Evolutionary conservation across 2,888 invertebrate genomes (phyloP), one percentile per base, ranked within the genome.

Genomic region (Oscheius sp.): DNA sequence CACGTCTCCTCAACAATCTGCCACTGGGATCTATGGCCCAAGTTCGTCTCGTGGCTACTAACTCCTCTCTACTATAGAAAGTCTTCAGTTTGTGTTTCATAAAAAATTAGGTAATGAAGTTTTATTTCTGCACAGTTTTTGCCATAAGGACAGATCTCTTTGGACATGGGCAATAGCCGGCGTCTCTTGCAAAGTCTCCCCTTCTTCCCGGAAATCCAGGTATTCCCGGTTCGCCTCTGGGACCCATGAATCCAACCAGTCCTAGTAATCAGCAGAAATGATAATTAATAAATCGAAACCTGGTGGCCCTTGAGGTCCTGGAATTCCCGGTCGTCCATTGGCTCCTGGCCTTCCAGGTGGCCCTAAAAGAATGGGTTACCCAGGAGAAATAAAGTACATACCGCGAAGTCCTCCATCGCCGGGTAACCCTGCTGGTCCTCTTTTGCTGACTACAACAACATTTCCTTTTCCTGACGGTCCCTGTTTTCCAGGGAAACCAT

Each of bases 361-460:
- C 9, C 69, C 69, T 69, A 46, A 18, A 69, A 1, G 12, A 9
- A 49, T 49, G 3, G 16, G 3, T 49, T 49, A 49, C 3, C n/a
- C n/a, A 49, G 3, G 21, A 49, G 7, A 27, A 7, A 61, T 49
- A 21, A 7, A 53, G 12, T 9, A 23, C 12, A 1, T 29, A 69
- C 69, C 69, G 55, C 56, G 53, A 1, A 69, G 27, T 41, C 69
- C 69, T 1, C 56, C 69, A 35, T 69, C 69, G 43, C 69, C 69
- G 7, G 53, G 29, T 13, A 56, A 43, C 5, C 69, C 69, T n/a
- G 35, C 35, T 5, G 69, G 69, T 16, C 69, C 69, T 21, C 53
- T 23, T n/a, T 41, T 55, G 41, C 35, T 29, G 41, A 69, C 43
- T 7, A 69, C 18, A 23, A 45, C n/a, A 41, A 69, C 56, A 18